phyloP scores from a whole-genome alignment of 2,113 vertebrate genomes.

The Callithrix jacchus region DNA sequence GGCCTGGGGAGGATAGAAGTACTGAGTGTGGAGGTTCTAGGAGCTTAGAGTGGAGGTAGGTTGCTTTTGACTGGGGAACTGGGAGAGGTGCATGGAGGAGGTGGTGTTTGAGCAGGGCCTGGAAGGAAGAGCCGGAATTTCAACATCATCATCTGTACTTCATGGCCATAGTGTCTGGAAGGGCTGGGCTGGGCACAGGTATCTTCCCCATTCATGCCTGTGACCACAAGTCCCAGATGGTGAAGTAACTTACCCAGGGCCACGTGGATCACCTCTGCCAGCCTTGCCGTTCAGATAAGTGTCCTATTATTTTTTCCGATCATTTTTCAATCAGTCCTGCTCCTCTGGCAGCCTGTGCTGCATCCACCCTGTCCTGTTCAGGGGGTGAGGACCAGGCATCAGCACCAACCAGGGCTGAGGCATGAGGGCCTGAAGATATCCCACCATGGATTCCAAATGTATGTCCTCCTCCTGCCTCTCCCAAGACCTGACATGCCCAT shows the following conservation, averaged over 20 bases:
- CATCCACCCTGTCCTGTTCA: background rate
- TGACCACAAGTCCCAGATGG: background rate
- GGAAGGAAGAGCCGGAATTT: background rate
- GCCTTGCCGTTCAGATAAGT: background rate
- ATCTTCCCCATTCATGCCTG: background rate
- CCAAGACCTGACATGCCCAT: background rate
- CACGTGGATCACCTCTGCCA: background rate
- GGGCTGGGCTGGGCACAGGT: background rate
- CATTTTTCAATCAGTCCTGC: background rate
- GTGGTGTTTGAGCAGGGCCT: too few species aligned
- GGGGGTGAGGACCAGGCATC: background rate
- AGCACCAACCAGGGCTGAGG: background rate
- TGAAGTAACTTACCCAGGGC: background rate
- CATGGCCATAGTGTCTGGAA: background rate
- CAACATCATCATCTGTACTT: background rate
- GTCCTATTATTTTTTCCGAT: background rate
- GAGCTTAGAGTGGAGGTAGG: background rate
- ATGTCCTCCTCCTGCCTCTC: background rate
- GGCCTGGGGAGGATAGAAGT: background rate
- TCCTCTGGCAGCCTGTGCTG: background rate
- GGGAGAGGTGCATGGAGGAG: background rate
- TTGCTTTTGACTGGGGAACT: background rate
- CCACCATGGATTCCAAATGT: background rate
- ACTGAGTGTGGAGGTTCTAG: background rate
- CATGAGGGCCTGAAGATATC: background rate